Conservation (phyloP, 2,113 vertebrate species). For the Alligator sinensis region DNA sequence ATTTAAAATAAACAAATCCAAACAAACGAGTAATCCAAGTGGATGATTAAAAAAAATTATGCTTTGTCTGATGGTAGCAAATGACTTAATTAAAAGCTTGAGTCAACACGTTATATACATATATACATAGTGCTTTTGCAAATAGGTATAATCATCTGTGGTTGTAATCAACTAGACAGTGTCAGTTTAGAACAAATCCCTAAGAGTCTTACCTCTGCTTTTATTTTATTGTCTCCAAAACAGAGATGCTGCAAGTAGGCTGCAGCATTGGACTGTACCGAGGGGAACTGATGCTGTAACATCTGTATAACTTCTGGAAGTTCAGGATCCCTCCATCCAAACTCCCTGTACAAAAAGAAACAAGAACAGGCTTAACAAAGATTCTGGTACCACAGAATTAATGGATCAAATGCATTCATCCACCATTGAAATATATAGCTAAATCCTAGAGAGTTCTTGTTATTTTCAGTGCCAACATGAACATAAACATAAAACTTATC, state of each 20-base stretch:
- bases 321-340: constrained; percentile 98
- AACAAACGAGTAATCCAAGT: not conserved
- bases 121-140: not conserved
- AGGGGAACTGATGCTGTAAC: constrained; percentile 98
- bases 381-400: not conserved
- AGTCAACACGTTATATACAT: not conserved
- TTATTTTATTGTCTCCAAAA: constrained; percentile 99
- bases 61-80: not conserved
- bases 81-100: not conserved
- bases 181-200: not conserved
- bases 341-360: constrained; percentile 86
- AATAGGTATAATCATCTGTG: not conserved
- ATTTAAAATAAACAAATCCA: not conserved
- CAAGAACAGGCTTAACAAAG: constrained; percentile 11
- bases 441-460: not conserved
- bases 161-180: not conserved
- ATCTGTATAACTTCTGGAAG: constrained; percentile 99
- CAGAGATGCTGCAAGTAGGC: constrained; percentile 99
- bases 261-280: constrained; percentile 97
- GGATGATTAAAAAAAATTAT: not conserved
- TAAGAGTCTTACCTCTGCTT: constrained; percentile 90
- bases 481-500: not conserved
- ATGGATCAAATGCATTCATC: not conserved
- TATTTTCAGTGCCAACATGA: not conserved
- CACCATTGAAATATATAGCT: not conserved